Conservation (phyloP, 2,113 vertebrate genomes). For the Oceanodroma tethys region DNA sequence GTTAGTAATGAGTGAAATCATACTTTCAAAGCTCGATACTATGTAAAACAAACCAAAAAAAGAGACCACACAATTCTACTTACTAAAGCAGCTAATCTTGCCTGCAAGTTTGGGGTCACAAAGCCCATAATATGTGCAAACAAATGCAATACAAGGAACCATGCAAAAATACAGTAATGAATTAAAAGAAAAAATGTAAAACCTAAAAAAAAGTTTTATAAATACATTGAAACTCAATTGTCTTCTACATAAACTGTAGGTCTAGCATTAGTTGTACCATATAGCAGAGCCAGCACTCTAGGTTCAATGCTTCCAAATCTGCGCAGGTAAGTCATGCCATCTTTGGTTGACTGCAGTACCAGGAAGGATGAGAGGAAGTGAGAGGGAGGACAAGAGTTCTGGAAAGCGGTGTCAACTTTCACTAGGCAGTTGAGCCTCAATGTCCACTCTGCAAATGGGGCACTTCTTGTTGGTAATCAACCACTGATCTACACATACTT, state of each 20-base stretch:
- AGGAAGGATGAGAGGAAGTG: conserved; percentile 76
- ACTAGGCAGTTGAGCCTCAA: conserved; percentile 96
- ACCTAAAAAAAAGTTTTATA: conserved; percentile 92
- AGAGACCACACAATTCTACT: conserved; percentile 83
- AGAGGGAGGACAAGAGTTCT: conserved; percentile 64
- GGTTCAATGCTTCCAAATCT: conserved; percentile 87
- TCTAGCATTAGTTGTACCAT: conserved; percentile 92
- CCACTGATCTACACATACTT: conserved; percentile 99
- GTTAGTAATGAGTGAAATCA: conserved; percentile 90
- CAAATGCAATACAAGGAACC: conserved; percentile 98
- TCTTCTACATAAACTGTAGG: conserved; percentile 87
- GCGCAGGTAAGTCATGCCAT: conserved; percentile 97
- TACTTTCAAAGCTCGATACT: conserved; percentile 91
- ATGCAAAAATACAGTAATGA: conserved; percentile 94
- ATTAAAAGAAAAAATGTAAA: conserved; percentile 85
- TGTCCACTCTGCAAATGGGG: conserved; percentile 99
- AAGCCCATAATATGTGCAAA: conserved; percentile 99
- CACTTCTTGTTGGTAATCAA: conserved; percentile 99
- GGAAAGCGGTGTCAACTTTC: conserved; percentile 96
- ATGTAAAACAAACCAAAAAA: conserved; percentile 75
- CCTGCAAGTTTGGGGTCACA: conserved; percentile 91
- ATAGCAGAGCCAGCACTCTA: conserved; percentile 91
- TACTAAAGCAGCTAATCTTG: conserved; percentile 94
- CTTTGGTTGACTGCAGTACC: conserved; percentile 99
- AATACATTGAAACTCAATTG: conserved; percentile 95